phyloP scores from a whole-genome alignment of 2,113 vertebrate species.

The Siniperca knerii region DNA sequence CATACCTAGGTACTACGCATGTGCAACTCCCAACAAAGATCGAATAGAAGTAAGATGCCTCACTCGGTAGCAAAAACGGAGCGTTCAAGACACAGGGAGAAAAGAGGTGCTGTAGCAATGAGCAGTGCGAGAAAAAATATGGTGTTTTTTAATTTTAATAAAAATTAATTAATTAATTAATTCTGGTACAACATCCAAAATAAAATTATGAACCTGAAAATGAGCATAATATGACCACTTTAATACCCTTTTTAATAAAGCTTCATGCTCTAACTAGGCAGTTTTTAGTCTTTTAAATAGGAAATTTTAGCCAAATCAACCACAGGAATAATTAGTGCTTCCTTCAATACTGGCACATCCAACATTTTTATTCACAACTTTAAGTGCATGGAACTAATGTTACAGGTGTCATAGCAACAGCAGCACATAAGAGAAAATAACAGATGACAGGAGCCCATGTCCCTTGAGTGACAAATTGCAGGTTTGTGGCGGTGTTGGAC shows the following conservation, averaged over 20 bases:
- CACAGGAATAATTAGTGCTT: neutral
- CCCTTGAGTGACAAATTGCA: neutral
- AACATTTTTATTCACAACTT: neutral
- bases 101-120: too few species aligned
- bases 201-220: too few species aligned
- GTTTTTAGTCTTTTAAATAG: neutral
- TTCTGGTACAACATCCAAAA: too few species aligned
- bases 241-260: neutral
- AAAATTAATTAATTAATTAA: too few species aligned
- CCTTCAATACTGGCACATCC: neutral
- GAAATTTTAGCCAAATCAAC: neutral
- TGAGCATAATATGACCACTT: neutral
- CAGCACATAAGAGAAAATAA: constrained; percentile 1
- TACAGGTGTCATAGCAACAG: neutral
- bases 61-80: too few species aligned
- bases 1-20: too few species aligned
- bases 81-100: too few species aligned
- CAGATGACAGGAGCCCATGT: neutral
- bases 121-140: too few species aligned
- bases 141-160: too few species aligned
- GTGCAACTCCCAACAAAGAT: too few species aligned
- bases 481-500: neutral
- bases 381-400: neutral
- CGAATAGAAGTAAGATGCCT: too few species aligned
- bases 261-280: neutral